These are phyloP conservation scores for Champsocephalus esox DNA, from an alignment of 2,797 vertebrate species.

Conservation along the genomic window DNA sequence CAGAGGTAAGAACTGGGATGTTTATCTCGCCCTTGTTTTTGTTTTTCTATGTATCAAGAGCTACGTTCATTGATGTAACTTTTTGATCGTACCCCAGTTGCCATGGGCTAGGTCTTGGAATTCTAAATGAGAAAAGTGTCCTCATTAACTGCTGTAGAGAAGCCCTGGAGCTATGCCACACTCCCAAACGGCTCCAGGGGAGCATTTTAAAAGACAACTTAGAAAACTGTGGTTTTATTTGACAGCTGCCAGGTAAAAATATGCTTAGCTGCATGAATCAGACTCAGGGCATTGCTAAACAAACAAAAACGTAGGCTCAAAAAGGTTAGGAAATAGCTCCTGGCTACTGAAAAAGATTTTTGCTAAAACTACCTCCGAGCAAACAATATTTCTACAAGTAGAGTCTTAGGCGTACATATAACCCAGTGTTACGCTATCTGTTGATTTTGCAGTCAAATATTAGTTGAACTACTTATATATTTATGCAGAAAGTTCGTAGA, in stretches of 20 bases:
- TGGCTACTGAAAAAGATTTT: slow-evolving; percentile 10
- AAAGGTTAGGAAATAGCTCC: slow-evolving; percentile 12
- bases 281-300: slow-evolving; percentile 13
- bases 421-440: slow-evolving; percentile 54
- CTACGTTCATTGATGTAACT: background rate
- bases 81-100: slow-evolving; percentile 14
- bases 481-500: slow-evolving; percentile 37
- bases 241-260: slow-evolving; percentile 53
- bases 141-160: slow-evolving; percentile 30
- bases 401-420: slow-evolving; percentile 42
- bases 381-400: slow-evolving; percentile 42
- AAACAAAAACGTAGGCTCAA: background rate
- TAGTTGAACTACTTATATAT: slow-evolving; percentile 44
- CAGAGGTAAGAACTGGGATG: slow-evolving; percentile 88
- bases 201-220: slow-evolving; percentile 38
- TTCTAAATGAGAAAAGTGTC: slow-evolving; percentile 36
- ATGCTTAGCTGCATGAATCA: slow-evolving; percentile 39
- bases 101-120: slow-evolving; percentile 15
- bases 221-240: slow-evolving; percentile 49
- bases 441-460: slow-evolving; percentile 56
- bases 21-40: background rate
- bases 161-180: slow-evolving; percentile 26
- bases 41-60: background rate
- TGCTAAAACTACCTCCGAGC: slow-evolving; percentile 32
- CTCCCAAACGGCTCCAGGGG: slow-evolving; percentile 36